Evolutionary conservation across 2,113 vertebrate genomes (phyloP).

Genomic region (Paradoxurus hermaphroditus): DNA sequence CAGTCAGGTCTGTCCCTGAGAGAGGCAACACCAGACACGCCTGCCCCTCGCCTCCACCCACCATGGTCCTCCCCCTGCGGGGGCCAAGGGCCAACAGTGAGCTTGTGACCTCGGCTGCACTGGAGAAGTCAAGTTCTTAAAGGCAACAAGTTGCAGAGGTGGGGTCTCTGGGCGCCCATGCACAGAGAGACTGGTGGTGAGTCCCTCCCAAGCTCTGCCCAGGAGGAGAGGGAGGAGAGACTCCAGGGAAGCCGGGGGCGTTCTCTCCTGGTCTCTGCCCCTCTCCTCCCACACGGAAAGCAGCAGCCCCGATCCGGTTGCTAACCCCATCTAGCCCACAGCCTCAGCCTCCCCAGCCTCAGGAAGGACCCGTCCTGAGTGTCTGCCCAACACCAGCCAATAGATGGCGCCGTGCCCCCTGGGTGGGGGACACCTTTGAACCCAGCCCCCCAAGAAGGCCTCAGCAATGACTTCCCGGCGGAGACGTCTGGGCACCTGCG

Average conservation of each 20-base stretch:
- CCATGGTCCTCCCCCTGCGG: neutral
- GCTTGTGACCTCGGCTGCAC: neutral
- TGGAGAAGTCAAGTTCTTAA: neutral
- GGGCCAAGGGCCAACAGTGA: neutral
- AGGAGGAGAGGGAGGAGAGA: neutral
- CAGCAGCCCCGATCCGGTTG: neutral
- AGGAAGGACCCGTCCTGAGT: fast-evolving
- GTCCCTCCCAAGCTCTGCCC: neutral
- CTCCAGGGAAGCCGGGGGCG: neutral
- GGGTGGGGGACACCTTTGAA: neutral
- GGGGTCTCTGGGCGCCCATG: neutral
- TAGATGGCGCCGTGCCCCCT: neutral
- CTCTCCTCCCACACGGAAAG: neutral
- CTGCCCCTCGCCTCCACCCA: neutral
- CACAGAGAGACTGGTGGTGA: neutral
- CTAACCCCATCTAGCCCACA: neutral
- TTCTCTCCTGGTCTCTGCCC: neutral
- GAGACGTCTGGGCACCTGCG: no score
- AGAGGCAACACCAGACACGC: neutral
- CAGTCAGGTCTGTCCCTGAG: neutral
- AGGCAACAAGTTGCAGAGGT: neutral
- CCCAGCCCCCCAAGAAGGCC: neutral
- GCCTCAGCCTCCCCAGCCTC: neutral
- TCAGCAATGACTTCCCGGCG: neutral
- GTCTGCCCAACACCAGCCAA: neutral